Conservation (phyloP, 2,888 invertebrate species). For the Loripinus fragilis region DNA sequence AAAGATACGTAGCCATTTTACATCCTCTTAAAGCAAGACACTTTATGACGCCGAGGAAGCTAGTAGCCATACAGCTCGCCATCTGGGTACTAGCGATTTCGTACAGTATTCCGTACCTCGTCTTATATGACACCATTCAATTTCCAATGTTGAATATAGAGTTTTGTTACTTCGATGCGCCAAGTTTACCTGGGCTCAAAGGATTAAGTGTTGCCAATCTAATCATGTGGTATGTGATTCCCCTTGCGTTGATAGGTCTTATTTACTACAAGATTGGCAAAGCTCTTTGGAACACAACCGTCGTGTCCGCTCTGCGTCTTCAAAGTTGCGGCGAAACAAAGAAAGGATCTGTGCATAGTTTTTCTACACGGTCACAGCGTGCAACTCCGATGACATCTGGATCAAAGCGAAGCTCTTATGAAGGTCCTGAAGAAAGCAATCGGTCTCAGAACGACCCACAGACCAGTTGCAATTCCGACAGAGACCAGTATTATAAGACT, state of each 20-base stretch:
- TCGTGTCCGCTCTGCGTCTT: neutral
- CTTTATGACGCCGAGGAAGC: slow-evolving; percentile 89
- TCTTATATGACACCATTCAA: slow-evolving; percentile 91
- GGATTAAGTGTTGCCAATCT: slow-evolving; percentile 88
- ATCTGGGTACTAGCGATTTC: slow-evolving; percentile 93
- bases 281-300: neutral
- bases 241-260: slow-evolving; percentile 89
- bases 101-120: slow-evolving; percentile 93
- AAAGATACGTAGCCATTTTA: slow-evolving; percentile 83
- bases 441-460: neutral
- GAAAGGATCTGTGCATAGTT: no score
- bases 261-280: slow-evolving; percentile 86
- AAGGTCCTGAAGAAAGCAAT: neutral
- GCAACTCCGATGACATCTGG: neutral
- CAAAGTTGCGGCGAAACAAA: no score
- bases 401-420: neutral
- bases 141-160: slow-evolving; percentile 37
- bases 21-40: slow-evolving; percentile 93
- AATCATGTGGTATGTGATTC: slow-evolving; percentile 91
- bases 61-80: slow-evolving; percentile 90
- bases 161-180: slow-evolving; percentile 56
- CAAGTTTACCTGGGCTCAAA: slow-evolving; percentile 49
- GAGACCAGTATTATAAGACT: no score
- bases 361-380: neutral
- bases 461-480: no score